Conservation (phyloP, 2,797 vertebrate genomes). For the Smutsia temminckii region DNA sequence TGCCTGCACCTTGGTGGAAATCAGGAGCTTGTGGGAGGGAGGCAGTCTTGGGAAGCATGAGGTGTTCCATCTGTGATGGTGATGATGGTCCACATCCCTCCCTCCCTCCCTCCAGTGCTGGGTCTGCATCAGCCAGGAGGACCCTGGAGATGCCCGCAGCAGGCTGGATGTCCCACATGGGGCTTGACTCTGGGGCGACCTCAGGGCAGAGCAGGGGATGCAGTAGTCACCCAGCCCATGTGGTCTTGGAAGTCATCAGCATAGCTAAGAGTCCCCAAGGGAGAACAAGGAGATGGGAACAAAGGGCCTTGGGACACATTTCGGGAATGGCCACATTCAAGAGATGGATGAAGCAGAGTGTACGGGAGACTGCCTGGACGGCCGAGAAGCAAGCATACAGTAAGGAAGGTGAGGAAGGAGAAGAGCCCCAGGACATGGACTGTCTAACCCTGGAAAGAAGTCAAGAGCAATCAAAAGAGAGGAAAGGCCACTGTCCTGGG, state of each 20-base stretch:
- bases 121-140: neutral
- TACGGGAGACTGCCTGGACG: neutral
- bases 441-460: neutral
- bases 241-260: neutral
- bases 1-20: neutral
- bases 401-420: neutral
- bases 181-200: neutral
- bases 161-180: neutral
- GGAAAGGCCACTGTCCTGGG: neutral
- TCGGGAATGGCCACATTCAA: neutral
- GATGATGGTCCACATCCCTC: accelerated
- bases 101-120: accelerated
- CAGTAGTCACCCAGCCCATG: too few relatives aligned
- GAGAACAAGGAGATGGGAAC: neutral
- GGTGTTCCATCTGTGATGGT: accelerated
- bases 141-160: neutral
- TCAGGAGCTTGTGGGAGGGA: accelerated
- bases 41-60: neutral
- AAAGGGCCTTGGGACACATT: neutral
- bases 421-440: neutral
- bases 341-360: accelerated
- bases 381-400: neutral
- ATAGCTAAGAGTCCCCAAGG: neutral
- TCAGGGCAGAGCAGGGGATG: neutral
- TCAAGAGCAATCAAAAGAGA: neutral